Conservation (phyloP, 2,113 vertebrate genomes). For the Megaptera novaeangliae region DNA sequence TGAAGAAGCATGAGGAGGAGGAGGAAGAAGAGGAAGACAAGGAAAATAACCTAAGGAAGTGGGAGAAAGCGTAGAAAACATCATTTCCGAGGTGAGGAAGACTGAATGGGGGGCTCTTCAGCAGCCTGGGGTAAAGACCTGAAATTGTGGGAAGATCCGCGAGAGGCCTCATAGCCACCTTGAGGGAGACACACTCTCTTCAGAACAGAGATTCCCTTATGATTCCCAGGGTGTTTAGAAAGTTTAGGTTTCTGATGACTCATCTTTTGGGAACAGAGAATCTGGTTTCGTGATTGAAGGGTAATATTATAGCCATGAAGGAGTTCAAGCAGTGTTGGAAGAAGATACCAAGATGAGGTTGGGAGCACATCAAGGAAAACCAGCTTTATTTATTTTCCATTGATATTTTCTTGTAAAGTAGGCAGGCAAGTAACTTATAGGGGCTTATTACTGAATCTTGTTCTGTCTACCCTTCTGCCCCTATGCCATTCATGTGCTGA, state of each 20-base stretch:
- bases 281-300: background rate
- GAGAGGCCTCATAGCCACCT: background rate
- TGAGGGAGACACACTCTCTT: background rate
- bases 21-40: background rate
- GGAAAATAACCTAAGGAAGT: background rate
- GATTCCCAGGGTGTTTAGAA: background rate
- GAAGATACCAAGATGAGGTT: background rate
- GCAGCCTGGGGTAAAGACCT: background rate
- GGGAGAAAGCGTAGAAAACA: background rate
- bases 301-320: background rate
- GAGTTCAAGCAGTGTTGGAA: background rate
- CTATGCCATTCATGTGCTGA: background rate
- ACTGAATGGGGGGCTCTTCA: no score
- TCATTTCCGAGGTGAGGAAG: background rate
- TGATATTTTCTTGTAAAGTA: background rate
- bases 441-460: background rate
- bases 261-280: background rate
- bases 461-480: background rate
- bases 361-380: background rate
- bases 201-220: background rate
- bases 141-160: background rate
- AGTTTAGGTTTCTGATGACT: background rate
- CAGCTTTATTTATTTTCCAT: background rate
- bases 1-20: background rate
- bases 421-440: background rate